phyloP scores from a whole-genome alignment of 92 coral and sea anemone genomes.

The Palythoa grandis region DNA sequence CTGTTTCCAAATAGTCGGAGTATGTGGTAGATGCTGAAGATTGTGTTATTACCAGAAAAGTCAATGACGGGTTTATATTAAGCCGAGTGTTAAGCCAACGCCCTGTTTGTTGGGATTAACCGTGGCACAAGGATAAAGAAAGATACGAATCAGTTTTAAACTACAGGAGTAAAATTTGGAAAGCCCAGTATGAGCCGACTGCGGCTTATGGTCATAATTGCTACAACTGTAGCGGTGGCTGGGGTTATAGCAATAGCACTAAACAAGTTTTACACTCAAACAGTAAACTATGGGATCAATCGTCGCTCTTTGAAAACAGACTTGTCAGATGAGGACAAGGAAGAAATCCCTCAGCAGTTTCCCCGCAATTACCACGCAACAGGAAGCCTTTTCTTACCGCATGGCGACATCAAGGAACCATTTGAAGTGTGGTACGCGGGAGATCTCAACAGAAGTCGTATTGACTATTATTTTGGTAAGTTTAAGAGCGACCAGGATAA shows the following conservation, averaged over 20 bases:
- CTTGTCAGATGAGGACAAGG: conserved; percentile 17
- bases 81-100: background rate
- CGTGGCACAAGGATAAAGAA: too few relatives aligned
- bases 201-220: background rate
- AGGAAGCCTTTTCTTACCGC: conserved; percentile 36
- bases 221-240: conserved; percentile 9
- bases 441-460: conserved; percentile 36
- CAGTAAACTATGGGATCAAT: background rate
- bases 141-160: too few relatives aligned
- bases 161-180: too few relatives aligned
- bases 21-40: background rate
- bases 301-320: conserved; percentile 23
- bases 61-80: background rate
- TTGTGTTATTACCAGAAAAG: conserved; percentile 27
- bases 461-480: conserved; percentile 49
- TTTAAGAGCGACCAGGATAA: background rate
- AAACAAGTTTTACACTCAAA: conserved; percentile 7
- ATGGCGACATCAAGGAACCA: conserved; percentile 34
- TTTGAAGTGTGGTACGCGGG: conserved; percentile 47
- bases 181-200: background rate
- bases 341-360: conserved; percentile 15
- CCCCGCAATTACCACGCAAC: conserved; percentile 41
- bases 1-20: conserved; percentile 10
- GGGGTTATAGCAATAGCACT: conserved; percentile 24
- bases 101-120: background rate